Base-by-base conservation (phyloP, 2,797 vertebrate genomes). In the Fistularia commersonii region DNA sequence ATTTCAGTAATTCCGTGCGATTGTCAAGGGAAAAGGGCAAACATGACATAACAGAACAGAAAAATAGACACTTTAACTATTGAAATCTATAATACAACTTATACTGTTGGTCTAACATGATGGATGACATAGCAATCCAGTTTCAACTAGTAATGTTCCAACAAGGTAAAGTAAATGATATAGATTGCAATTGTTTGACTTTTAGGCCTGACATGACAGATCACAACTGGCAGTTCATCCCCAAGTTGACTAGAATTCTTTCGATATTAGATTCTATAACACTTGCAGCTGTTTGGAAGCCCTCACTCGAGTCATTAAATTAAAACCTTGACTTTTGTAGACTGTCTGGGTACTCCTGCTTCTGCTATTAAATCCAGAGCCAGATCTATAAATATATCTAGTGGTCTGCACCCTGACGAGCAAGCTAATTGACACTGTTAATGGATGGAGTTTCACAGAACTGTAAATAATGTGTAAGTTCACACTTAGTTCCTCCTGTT, bases 401-500 rank as follows among this genome's bases (percentile, higher is more conserved):
- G 64, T 57, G 71, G 73, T 61, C 72, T 56, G 77, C 75, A 82
- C 82, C 79, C 76, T 40, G 76, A 85, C 74, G 82, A 86, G 74
- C 61, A 40, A 53, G 66, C 80, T 88, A 87, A 88, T 87, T 85
- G 81, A 80, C 85, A 85, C 76, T 45, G 73, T 79, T 84, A 88
- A 86, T 86, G 80, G 82, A 83, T 79, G 71, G 74, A 77, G 73
- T 83, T 86, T 86, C 80, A 79, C 72, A 62, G 73, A 77, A 78
- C 77, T 78, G 82, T 87, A 87, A 85, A 87, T 87, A 88, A 85
- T 78, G 79, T 84, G 81, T 67, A 81, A 66, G 68, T 69, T 85
- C 78, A 86, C 79, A 82, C 78, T 83, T 67, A 47, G 64, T 69
- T 69, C 77, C 67, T 77, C 77, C 71, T 61, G 59, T 58, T 43